Conservation (phyloP, 1,140 invertebrate species). For the Zaprionus ornatus region DNA sequence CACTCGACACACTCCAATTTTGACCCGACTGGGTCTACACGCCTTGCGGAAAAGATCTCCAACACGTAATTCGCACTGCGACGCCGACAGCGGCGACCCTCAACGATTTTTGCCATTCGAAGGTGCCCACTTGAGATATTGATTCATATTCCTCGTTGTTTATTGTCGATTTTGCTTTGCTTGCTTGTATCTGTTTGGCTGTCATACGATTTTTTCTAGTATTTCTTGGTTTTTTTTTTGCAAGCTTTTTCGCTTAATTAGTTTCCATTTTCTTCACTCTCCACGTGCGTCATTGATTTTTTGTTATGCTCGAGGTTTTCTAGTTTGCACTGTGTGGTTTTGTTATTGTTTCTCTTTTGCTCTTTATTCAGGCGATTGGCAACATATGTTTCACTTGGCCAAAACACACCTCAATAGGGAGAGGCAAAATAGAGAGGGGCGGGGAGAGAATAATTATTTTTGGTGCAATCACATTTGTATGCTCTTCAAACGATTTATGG, state of each 20-base stretch:
- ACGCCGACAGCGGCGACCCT: constrained; percentile 45
- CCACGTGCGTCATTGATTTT: constrained; percentile 46
- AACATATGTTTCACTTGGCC: constrained; percentile 2
- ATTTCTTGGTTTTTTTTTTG: constrained; percentile 25
- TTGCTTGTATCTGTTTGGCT: background rate
- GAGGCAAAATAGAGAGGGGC: background rate
- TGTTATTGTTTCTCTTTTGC: constrained; percentile 12
- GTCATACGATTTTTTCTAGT: background rate
- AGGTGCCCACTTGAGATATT: constrained; percentile 20
- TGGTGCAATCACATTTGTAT: background rate
- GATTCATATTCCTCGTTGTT: constrained; percentile 29
- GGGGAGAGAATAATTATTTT: background rate
- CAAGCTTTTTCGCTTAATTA: constrained; percentile 63
- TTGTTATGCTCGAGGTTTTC: constrained; percentile 29
- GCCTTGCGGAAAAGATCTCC: constrained; percentile 4
- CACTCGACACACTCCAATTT: background rate
- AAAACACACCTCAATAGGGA: background rate
- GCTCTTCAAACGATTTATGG: background rate
- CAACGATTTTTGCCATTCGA: constrained; percentile 38
- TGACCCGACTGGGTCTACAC: background rate
- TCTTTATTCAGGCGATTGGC: background rate
- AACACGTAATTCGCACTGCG: background rate
- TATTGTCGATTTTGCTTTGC: constrained; percentile 32
- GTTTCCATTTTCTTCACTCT: constrained; percentile 36
- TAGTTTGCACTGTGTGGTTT: constrained; percentile 6